These are phyloP conservation scores for Drosophila limbata DNA, from an alignment of 2,888 invertebrate genomes.

Conservation along the genomic window DNA sequence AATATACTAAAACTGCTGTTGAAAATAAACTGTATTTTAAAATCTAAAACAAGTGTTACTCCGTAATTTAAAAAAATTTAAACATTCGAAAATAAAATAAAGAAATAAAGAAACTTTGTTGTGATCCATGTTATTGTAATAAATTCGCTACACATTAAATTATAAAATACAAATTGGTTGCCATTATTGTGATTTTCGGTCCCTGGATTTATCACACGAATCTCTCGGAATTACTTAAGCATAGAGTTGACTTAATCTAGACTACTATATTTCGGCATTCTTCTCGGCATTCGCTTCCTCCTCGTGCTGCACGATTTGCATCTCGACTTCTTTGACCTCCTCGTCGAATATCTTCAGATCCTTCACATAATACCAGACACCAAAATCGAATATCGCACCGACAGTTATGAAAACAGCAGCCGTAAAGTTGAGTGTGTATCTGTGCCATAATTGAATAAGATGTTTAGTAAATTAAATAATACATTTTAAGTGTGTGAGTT, in stretches of 20 bases:
- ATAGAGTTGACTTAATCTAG: constrained; percentile 62
- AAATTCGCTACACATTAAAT: background rate
- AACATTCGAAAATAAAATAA: background rate
- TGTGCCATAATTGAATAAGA: constrained; percentile 41
- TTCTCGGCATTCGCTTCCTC: constrained; percentile 82
- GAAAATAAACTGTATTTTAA: no score
- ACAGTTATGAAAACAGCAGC: constrained; percentile 88
- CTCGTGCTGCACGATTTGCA: constrained; percentile 83
- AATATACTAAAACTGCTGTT: no score
- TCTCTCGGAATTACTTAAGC: constrained; percentile 59
- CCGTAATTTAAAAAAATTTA: background rate
- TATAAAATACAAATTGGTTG: background rate
- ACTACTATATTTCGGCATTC: constrained; percentile 84
- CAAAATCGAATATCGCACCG: constrained; percentile 88
- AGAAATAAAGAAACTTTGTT: no score
- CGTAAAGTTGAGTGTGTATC: constrained; percentile 88
- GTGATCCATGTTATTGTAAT: background rate
- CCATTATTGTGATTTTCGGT: background rate
- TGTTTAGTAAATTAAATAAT: background rate
- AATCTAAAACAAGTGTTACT: no score
- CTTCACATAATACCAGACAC: constrained; percentile 90
- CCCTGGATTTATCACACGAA: constrained; percentile 57
- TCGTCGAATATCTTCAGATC: constrained; percentile 90
- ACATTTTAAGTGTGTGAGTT: background rate
- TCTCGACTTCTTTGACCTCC: constrained; percentile 85